phyloP scores from a whole-genome alignment of 1,140 invertebrate genomes.

The Dinothrombium tinctorium region DNA sequence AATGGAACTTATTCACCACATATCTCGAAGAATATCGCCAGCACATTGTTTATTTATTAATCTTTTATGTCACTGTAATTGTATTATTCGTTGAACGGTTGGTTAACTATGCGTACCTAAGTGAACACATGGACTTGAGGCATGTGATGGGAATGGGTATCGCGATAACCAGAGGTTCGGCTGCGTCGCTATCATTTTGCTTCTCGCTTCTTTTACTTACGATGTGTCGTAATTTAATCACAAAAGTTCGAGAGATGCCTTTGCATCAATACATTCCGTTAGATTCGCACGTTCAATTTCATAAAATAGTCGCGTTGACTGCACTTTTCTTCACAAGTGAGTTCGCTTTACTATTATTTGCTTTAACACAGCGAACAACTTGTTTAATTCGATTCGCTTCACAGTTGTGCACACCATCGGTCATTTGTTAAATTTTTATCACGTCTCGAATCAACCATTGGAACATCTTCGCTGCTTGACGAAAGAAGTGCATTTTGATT shows the following conservation, averaged over 20 bases:
- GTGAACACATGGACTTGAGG: conserved; percentile 81
- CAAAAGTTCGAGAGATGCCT: conserved; percentile 84
- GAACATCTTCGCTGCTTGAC: conserved; percentile 83
- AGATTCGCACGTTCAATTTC: conserved; percentile 92
- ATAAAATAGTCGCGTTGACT: conserved; percentile 92
- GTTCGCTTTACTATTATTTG: too few relatives aligned
- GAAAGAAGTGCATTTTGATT: conserved; percentile 73
- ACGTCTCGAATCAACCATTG: conserved; percentile 85
- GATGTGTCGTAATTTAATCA: conserved; percentile 89
- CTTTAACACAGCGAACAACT: too few relatives aligned
- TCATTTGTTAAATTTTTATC: conserved; percentile 96
- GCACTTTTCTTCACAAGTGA: conserved; percentile 89
- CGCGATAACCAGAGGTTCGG: conserved; percentile 84
- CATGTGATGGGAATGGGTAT: conserved; percentile 98
- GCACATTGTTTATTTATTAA: conserved; percentile 90
- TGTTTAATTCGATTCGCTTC: too few relatives aligned
- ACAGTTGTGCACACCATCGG: conserved; percentile 56
- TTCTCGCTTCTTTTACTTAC: conserved; percentile 81
- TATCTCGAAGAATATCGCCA: conserved; percentile 95
- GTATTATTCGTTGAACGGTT: conserved; percentile 86
- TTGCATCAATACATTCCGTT: conserved; percentile 93
- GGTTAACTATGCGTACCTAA: conserved; percentile 83
- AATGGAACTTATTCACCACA: conserved; percentile 63
- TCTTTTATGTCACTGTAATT: conserved; percentile 86
- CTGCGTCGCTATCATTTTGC: conserved; percentile 83